Conservation (phyloP, 2,888 invertebrate genomes). For the Metalampra italica region DNA sequence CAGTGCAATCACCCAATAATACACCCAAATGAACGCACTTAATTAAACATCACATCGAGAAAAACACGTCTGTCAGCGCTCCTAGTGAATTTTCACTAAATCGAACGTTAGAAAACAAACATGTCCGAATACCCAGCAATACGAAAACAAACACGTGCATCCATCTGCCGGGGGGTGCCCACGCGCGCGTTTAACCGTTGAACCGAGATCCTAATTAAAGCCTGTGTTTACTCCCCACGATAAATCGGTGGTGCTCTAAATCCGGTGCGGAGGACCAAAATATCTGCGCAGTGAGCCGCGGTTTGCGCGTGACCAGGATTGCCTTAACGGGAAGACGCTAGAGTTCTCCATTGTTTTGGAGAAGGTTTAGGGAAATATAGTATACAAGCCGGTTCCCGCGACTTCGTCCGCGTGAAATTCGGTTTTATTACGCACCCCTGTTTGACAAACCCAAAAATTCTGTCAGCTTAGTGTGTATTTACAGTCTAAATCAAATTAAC, state of each 20-base stretch:
- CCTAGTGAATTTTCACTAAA: constrained; percentile 67
- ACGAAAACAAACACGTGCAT: constrained; percentile 52
- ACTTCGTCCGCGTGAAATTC: too few species aligned
- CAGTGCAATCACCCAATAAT: constrained; percentile 27
- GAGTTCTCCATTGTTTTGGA: not conserved
- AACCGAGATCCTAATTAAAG: constrained; percentile 63
- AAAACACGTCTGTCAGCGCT: constrained; percentile 59
- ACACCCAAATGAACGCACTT: constrained; percentile 33
- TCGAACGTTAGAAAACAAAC: constrained; percentile 62
- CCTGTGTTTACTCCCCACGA: constrained; percentile 62
- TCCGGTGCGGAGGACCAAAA: constrained; percentile 55
- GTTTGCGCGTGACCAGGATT: constrained; percentile 24
- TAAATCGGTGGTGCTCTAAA: constrained; percentile 59
- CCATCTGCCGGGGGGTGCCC: constrained; percentile 55
- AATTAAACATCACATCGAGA: constrained; percentile 28
- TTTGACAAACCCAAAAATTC: too few species aligned
- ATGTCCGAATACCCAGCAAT: constrained; percentile 42
- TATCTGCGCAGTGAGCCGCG: constrained; percentile 56
- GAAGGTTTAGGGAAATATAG: too few species aligned
- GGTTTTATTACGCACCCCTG: too few species aligned
- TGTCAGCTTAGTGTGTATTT: too few species aligned
- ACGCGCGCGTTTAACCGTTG: constrained; percentile 56
- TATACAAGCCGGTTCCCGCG: too few species aligned
- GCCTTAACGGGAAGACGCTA: constrained; percentile 36
- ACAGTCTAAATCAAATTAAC: too few species aligned